Evolutionary conservation across 2,797 vertebrate genomes (phyloP), one percentile per base, ranked within the genome.

Genomic region (Octomys mimax): DNA sequence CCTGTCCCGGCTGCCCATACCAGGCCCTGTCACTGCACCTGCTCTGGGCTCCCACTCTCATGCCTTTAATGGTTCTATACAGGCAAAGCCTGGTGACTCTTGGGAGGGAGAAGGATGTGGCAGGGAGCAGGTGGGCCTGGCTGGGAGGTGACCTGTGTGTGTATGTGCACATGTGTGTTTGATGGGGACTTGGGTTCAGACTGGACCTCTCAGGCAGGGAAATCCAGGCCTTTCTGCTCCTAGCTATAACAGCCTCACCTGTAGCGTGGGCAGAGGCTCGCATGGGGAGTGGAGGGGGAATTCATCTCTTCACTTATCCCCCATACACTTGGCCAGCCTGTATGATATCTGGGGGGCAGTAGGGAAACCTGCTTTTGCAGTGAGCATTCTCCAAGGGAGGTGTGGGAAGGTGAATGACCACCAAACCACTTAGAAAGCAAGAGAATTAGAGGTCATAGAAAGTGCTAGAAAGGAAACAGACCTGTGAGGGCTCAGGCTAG

Each of bases 381-480:
- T 49, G 18, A 46, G 2, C 46, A 46, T 33, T 66, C 52, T n/a
- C 6, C 22, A 4, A 13, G 2, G 6, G 39, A 59, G 52, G 13
- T 1, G 13, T 4, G 42, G 16, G 62, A 16, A 71, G 46, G 64
- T 90, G 42, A 90, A 79, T 77, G 49, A 5, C 13, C 10, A 31
- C 11, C 75, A 39, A 75, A 57, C 33, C 49, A 73, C 8, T 59
- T 39, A 85, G 22, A 83, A 89, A 88, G 39, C 6, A 75, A 71
- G 66, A 87, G 36, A 64, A 66, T 36, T 13, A 22, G 21, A 31
- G 64, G 12, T 59, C 36, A 28, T 6, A 14, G 36, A 83, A 89
- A 78, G n/a, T 84, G 31, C 31, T 59, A 46, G 85, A 82, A 92
- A 78, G 42, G 78, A 31, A 39, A 83, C 39, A 85, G 39, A 54